phyloP scores from a whole-genome alignment of 2,888 invertebrate species.

The Orgyia antiqua region DNA sequence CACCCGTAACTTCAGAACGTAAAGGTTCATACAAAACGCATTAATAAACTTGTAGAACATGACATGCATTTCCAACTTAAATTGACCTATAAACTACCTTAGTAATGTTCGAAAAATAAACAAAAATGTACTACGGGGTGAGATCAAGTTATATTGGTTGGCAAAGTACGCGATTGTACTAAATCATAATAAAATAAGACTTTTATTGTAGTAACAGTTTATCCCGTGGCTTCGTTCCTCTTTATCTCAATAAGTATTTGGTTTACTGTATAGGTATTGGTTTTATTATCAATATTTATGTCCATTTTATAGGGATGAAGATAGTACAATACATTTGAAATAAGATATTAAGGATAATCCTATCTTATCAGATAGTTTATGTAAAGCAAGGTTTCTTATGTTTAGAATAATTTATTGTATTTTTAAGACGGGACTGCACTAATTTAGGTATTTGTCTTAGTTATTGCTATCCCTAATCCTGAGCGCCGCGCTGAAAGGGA shows the following conservation, averaged over 20 bases:
- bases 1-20: slow-evolving; percentile 17
- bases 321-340: slow-evolving; percentile 8
- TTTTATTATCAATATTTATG: slow-evolving; percentile 14
- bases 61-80: slow-evolving; percentile 28
- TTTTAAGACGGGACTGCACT: no score
- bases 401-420: no score
- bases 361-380: slow-evolving; percentile 11
- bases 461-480: no score
- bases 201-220: slow-evolving; percentile 34
- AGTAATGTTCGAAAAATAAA: slow-evolving; percentile 2
- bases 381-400: neutral
- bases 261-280: slow-evolving; percentile 15
- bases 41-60: slow-evolving; percentile 25
- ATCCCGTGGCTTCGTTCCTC: slow-evolving; percentile 21
- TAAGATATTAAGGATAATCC: slow-evolving; percentile 8
- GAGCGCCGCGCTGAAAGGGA: no score
- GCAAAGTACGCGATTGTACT: slow-evolving; percentile 25
- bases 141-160: slow-evolving; percentile 23
- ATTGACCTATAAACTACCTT: slow-evolving; percentile 16
- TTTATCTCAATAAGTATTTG: slow-evolving; percentile 26
- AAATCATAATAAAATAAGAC: slow-evolving; percentile 42
- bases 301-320: slow-evolving; percentile 13
- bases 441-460: no score
- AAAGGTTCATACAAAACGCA: slow-evolving; percentile 14
- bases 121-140: slow-evolving; percentile 9